A percentile compares a stretch with the other conserved stretches of the same genome.
Evolutionary conservation across 2,888 invertebrate species (phyloP).

Genomic region (Lutraria lutraria): DNA sequence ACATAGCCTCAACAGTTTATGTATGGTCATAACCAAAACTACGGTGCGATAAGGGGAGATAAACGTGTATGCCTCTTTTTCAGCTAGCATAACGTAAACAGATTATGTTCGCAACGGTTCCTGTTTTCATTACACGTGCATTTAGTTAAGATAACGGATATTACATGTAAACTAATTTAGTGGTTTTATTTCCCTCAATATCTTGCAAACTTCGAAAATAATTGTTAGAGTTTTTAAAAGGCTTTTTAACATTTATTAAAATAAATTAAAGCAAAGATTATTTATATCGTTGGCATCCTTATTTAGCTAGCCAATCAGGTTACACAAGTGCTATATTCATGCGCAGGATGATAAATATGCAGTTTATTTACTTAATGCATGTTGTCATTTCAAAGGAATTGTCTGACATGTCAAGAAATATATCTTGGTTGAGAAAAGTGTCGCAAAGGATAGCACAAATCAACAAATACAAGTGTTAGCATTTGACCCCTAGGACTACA

Average conservation of each 20-base stretch:
- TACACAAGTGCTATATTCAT: constrained; percentile 48
- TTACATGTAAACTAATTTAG: not conserved
- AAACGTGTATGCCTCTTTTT: not conserved
- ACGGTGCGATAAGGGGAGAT: no score
- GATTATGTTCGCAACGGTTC: not conserved
- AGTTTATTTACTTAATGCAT: not conserved
- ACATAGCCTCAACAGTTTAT: no score
- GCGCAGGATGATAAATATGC: constrained; percentile 29
- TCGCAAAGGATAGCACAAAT: not conserved
- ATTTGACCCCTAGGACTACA: constrained; percentile 53
- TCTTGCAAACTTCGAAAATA: not conserved
- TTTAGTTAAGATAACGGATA: not conserved
- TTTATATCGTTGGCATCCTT: constrained; percentile 68
- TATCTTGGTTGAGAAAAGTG: not conserved
- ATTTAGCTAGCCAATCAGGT: constrained; percentile 70
- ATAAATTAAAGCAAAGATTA: constrained; percentile 22
- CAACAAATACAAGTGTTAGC: not conserved
- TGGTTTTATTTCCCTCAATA: not conserved
- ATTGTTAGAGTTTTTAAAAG: not conserved
- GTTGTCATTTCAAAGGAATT: not conserved
- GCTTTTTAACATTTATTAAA: not conserved
- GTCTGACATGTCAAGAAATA: not conserved
- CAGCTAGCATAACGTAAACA: not conserved
- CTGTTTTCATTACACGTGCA: not conserved
- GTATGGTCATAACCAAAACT: no score